A percentile compares a stretch with the other conserved stretches of the same genome.
phyloP scores from a whole-genome alignment of 2,888 invertebrate species.

The Caenorhabditis sinica region DNA sequence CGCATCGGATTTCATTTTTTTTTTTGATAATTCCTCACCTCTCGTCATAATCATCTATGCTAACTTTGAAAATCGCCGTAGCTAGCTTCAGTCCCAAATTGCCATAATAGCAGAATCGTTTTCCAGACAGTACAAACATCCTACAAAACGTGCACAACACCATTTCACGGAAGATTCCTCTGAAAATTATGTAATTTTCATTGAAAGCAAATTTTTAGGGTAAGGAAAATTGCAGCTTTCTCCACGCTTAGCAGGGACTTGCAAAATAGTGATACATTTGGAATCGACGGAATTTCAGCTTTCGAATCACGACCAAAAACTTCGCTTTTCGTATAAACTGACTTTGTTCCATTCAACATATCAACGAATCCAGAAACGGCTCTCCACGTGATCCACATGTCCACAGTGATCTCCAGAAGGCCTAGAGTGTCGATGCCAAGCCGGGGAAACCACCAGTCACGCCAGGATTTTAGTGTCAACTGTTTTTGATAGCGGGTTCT shows the following conservation, averaged over 20 bases:
- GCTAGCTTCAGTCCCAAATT: constrained; percentile 39
- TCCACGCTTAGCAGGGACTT: too few species aligned
- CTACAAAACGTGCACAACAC: constrained; percentile 44
- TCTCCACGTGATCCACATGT: constrained; percentile 65
- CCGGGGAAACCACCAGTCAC: constrained; percentile 67
- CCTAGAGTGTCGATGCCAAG: constrained; percentile 48
- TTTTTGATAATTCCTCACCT: constrained; percentile 18
- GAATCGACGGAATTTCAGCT: too few species aligned
- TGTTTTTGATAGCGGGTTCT: constrained; percentile 72
- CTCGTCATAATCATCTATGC: constrained; percentile 61
- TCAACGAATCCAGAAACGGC: constrained; percentile 26
- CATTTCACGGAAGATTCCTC: constrained; percentile 43
- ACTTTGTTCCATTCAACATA: constrained; percentile 52
- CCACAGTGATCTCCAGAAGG: constrained; percentile 61
- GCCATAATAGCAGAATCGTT: constrained; percentile 61
- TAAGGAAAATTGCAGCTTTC: not conserved
- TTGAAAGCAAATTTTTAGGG: not conserved
- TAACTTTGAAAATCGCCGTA: constrained; percentile 60
- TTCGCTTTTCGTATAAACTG: not conserved
- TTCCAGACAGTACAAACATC: constrained; percentile 58
- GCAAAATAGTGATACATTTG: too few species aligned
- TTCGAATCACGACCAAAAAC: too few species aligned
- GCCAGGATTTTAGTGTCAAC: constrained; percentile 65
- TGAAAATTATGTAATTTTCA: too few species aligned
- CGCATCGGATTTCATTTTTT: not conserved